Conservation (phyloP, 2,113 vertebrate species). For the Bostrychus sinensis region DNA sequence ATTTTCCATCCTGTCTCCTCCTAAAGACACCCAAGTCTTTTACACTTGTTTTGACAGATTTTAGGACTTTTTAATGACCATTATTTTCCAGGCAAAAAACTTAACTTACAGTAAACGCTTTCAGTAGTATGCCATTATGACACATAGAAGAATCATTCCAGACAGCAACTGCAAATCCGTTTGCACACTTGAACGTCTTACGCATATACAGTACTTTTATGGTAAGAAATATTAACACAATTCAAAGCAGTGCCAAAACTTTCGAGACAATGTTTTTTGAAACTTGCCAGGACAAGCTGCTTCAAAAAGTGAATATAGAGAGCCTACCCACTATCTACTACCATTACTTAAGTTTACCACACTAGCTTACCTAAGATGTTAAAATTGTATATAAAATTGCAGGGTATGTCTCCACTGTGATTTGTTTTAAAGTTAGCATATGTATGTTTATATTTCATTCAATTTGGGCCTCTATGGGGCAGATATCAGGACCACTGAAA, state of each 20-base stretch:
- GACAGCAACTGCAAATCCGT: background rate
- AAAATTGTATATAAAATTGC: too few relatives aligned
- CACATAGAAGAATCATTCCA: constrained; percentile 14
- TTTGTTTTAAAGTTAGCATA: too few relatives aligned
- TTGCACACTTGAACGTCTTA: background rate
- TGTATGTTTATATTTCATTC: too few relatives aligned
- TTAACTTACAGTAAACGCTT: constrained; percentile 35
- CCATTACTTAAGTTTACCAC: too few relatives aligned
- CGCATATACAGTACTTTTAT: background rate
- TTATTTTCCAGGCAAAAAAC: constrained; percentile 44
- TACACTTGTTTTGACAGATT: constrained; percentile 51
- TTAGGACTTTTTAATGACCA: constrained; percentile 46
- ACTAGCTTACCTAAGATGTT: too few relatives aligned
- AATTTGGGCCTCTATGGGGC: too few relatives aligned
- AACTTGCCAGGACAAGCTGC: background rate
- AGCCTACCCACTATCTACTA: too few relatives aligned
- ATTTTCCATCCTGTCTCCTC: constrained; percentile 61
- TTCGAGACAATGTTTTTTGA: background rate
- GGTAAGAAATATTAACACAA: background rate
- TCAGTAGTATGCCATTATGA: constrained; percentile 24
- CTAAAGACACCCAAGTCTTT: constrained; percentile 37
- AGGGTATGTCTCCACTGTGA: too few relatives aligned
- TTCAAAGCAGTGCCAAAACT: background rate
- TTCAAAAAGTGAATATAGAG: too few relatives aligned
- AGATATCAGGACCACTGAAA: too few relatives aligned